These are phyloP conservation scores for Frieseomelitta varia DNA, from an alignment of 1,140 invertebrate species.

Conservation along the genomic window DNA sequence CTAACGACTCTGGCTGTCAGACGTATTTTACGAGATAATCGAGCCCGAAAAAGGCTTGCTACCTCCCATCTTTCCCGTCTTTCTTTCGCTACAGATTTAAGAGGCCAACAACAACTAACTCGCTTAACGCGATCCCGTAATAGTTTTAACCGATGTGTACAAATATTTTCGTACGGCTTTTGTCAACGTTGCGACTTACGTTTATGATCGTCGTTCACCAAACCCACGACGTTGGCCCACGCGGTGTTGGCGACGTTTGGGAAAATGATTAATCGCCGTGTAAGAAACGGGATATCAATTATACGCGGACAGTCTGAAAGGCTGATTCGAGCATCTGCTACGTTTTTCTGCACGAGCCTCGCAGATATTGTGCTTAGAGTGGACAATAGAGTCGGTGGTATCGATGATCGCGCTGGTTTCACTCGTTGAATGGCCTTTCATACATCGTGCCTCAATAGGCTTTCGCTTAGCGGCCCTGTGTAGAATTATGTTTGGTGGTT, in stretches of 20 bases:
- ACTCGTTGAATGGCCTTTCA: constrained; percentile 1
- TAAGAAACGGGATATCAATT: constrained; percentile 29
- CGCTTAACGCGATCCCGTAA: constrained; percentile 18
- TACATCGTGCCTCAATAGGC: not conserved
- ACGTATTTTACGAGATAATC: constrained; percentile 68
- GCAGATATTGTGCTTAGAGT: not conserved
- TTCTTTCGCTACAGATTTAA: not conserved
- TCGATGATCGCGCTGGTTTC: constrained; percentile 22
- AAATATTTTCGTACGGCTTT: constrained; percentile 40
- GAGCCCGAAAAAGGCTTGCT: constrained; percentile 45
- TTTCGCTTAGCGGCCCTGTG: not conserved
- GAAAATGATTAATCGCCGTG: constrained; percentile 28
- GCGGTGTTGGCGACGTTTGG: not conserved
- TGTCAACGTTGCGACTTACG: constrained; percentile 9
- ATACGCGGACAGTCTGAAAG: constrained; percentile 22
- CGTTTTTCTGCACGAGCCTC: not conserved
- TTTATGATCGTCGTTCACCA: not conserved
- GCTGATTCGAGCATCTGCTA: constrained; percentile 32
- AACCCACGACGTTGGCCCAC: not conserved
- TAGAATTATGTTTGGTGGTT: not conserved
- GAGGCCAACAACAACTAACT: not conserved
- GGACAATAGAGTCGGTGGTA: constrained; percentile 20
- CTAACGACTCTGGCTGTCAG: constrained; percentile 51
- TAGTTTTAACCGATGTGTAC: constrained; percentile 5
- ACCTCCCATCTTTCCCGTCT: not conserved